Evolutionary conservation across 2,888 invertebrate species (phyloP).

Genomic region (Stratiomys singularior): DNA sequence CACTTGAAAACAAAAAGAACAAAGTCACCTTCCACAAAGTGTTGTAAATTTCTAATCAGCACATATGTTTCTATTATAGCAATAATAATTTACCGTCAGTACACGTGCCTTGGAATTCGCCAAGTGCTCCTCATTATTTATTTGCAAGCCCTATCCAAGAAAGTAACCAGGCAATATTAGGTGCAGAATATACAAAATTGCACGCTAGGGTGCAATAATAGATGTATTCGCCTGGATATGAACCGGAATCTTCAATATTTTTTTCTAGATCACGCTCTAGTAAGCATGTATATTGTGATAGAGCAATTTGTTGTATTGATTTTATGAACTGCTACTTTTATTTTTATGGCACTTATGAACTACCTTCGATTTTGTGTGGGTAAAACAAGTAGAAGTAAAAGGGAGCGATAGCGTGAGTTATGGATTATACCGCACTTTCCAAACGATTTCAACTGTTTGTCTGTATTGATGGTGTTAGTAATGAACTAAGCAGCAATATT

Average conservation of each 20-base stretch:
- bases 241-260: not conserved
- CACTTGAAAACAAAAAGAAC: no score
- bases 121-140: conserved; percentile 54
- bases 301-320: conserved; percentile 22
- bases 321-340: conserved; percentile 8
- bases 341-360: not conserved
- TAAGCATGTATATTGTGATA: not conserved
- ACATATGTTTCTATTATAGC: conserved; percentile 53
- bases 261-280: not conserved
- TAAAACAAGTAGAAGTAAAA: no score
- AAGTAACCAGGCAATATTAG: conserved; percentile 50
- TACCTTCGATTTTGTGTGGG: no score
- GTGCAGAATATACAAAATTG: conserved; percentile 51
- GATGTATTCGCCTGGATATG: not conserved
- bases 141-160: conserved; percentile 45
- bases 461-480: no score
- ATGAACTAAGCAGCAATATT: no score
- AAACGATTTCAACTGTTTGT: no score
- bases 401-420: no score
- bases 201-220: conserved; percentile 54
- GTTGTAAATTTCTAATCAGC: conserved; percentile 50
- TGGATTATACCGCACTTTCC: no score
- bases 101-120: conserved; percentile 51
- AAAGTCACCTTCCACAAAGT: no score
- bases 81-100: conserved; percentile 51